Evolutionary conservation across 2,113 vertebrate genomes (phyloP).

Genomic region (Tragelaphus imberbis): DNA sequence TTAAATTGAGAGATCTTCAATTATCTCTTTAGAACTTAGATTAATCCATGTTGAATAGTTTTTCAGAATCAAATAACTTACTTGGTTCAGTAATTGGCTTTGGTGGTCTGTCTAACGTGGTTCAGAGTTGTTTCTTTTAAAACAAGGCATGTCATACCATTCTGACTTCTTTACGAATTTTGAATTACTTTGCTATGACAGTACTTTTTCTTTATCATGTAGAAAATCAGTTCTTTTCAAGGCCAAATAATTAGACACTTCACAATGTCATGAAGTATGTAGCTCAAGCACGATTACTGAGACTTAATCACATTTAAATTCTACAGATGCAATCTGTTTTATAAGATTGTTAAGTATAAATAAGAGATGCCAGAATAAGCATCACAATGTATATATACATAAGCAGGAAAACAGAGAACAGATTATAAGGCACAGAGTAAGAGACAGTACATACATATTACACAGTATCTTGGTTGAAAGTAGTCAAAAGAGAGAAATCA

Average conservation of each 20-base stretch:
- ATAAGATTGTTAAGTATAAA: not conserved
- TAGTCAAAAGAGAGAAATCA: not conserved
- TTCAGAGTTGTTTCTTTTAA: conserved; percentile 67
- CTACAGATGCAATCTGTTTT: not conserved
- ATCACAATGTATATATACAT: not conserved
- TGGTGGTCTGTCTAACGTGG: conserved; percentile 40
- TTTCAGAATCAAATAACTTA: conserved; percentile 55
- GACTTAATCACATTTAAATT: not conserved
- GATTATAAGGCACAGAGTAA: not conserved
- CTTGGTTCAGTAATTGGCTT: conserved; percentile 68
- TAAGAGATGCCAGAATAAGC: too few relatives aligned
- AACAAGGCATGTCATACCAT: conserved; percentile 35
- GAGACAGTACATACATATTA: not conserved
- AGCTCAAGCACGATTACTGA: not conserved
- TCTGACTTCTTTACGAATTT: conserved; percentile 66
- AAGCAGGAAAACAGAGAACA: not conserved
- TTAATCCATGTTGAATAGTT: conserved; percentile 60
- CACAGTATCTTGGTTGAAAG: not conserved
- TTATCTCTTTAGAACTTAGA: conserved; percentile 62
- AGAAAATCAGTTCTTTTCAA: conserved; percentile 23
- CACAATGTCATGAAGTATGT: not conserved
- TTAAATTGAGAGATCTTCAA: conserved; percentile 51
- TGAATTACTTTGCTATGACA: conserved; percentile 49
- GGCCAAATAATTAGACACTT: not conserved
- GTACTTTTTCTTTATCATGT: conserved; percentile 34